A percentile compares a stretch with the other conserved stretches of the same genome.
Evolutionary conservation across 2,888 invertebrate genomes (phyloP).

Genomic region (Ametastegia equiseti): DNA sequence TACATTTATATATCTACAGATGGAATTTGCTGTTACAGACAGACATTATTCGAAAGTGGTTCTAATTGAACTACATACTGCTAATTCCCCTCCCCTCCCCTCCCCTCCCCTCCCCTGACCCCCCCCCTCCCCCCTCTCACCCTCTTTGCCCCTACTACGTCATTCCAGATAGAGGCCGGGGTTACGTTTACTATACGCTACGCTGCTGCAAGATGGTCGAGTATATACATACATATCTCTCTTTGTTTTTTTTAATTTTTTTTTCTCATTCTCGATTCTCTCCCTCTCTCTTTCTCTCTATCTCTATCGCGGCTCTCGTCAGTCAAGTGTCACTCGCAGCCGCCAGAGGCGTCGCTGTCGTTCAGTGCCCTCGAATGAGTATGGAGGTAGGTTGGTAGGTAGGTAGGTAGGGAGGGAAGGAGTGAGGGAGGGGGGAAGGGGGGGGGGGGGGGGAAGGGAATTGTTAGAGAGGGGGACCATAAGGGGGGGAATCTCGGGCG

Average conservation of each 20-base stretch:
- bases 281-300: constrained; percentile 51
- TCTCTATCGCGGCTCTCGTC: constrained; percentile 55
- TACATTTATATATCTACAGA: background rate
- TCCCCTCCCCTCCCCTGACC: too few relatives aligned
- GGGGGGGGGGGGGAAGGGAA: constrained; percentile 52
- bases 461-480: constrained; percentile 50
- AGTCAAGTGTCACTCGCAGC: constrained; percentile 68
- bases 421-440: constrained; percentile 39
- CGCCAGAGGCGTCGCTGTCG: constrained; percentile 70
- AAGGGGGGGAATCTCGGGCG: constrained; percentile 70
- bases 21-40: background rate
- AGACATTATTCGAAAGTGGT: constrained; percentile 2
- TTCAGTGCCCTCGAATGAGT: constrained; percentile 45
- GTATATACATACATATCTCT: constrained; percentile 6
- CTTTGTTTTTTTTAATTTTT: background rate
- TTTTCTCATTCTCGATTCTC: background rate
- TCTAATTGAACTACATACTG: constrained; percentile 2
- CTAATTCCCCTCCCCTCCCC: background rate
- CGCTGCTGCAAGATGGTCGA: constrained; percentile 29
- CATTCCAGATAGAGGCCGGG: background rate
- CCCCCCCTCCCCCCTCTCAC: too few relatives aligned
- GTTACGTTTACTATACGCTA: constrained; percentile 19
- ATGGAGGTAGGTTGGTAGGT: constrained; percentile 51
- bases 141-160: too few relatives aligned
- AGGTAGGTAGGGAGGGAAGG: constrained; percentile 52